Percentiles rank a stretch among this genome's conserved stretches.
phyloP scores from a whole-genome alignment of 2,888 invertebrate genomes.

The Drosophila meridionalis region DNA sequence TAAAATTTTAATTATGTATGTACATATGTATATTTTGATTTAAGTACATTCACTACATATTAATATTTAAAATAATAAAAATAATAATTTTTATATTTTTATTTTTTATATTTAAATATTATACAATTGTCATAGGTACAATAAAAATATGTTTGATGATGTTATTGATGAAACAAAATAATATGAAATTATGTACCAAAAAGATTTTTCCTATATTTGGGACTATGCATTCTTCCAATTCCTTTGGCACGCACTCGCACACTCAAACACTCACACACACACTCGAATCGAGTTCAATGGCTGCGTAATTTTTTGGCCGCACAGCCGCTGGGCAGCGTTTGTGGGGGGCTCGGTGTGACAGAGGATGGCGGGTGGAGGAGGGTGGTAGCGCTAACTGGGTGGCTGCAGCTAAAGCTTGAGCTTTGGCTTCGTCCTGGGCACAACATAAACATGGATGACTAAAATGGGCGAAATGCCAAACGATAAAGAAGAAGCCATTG shows the following conservation, averaged over 20 bases:
- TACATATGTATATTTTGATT: too few relatives aligned
- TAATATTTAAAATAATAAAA: too few relatives aligned
- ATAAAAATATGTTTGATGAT: background rate
- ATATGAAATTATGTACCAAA: background rate
- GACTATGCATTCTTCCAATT: constrained; percentile 31
- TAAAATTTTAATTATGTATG: too few relatives aligned
- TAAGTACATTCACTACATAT: too few relatives aligned
- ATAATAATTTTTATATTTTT: background rate
- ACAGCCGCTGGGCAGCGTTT: constrained; percentile 63
- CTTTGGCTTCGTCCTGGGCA: constrained; percentile 55
- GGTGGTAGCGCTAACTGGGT: constrained; percentile 56
- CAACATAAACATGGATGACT: constrained; percentile 78
- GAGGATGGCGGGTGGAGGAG: constrained; percentile 29
- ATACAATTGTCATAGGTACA: background rate
- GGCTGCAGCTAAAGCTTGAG: constrained; percentile 54
- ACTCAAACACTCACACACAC: constrained; percentile 8
- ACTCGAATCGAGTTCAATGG: constrained; percentile 68
- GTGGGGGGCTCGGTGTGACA: constrained; percentile 12
- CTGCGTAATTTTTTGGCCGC: constrained; percentile 76
- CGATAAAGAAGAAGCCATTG: constrained; percentile 80
- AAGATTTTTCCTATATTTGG: constrained; percentile 13
- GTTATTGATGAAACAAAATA: background rate
- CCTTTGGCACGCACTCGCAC: constrained; percentile 18
- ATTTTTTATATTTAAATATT: background rate
- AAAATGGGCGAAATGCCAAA: constrained; percentile 82